A percentile compares a stretch with the other conserved stretches of the same genome.
These are phyloP conservation scores for Drosophila sp. DNA, from an alignment of 1,140 invertebrate species.

Conservation along the genomic window DNA sequence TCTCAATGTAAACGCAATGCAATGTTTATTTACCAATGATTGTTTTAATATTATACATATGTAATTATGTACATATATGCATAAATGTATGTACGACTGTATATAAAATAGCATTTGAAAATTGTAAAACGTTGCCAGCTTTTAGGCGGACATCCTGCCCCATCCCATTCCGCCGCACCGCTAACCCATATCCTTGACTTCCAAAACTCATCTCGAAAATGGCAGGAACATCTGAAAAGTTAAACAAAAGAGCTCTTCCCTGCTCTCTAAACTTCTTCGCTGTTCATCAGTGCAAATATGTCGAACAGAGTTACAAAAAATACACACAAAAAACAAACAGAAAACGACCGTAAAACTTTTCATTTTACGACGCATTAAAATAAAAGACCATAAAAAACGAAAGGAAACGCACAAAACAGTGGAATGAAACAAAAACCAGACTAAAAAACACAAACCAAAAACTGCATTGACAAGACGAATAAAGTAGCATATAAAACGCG, in stretches of 20 bases:
- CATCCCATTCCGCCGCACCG: background rate
- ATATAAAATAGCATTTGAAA: background rate
- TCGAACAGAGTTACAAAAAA: conserved; percentile 35
- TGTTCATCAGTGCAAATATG: conserved; percentile 44
- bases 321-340: conserved; percentile 17
- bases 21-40: background rate
- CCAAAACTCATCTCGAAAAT: background rate
- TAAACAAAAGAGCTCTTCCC: conserved; percentile 1
- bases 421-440: conserved; percentile 8
- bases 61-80: background rate
- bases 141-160: conserved; percentile 3
- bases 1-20: background rate
- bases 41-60: background rate
- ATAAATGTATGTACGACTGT: background rate
- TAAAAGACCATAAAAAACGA: conserved; percentile 56
- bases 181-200: background rate
- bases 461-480: conserved; percentile 36
- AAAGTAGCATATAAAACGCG: conserved; percentile 18
- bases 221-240: conserved; percentile 6
- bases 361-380: conserved; percentile 74
- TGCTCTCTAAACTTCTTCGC: background rate
- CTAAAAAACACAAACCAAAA: background rate
- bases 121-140: background rate
- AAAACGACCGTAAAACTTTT: conserved; percentile 49
- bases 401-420: background rate